Evolutionary conservation across 2,888 invertebrate species (phyloP).

Genomic region (Agrochola lychnidis): DNA sequence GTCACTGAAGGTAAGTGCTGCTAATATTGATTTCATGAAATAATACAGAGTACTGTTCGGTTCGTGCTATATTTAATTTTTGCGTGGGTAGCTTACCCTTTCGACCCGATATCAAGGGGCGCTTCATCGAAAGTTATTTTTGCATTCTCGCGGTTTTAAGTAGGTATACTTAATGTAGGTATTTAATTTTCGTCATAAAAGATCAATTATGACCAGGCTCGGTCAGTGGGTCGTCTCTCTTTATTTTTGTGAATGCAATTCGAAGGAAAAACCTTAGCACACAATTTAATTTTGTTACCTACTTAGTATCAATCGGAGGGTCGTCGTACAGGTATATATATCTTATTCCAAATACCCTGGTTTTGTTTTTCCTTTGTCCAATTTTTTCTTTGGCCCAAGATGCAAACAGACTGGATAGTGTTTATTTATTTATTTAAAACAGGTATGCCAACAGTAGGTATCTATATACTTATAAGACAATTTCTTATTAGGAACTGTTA

Average conservation of each 20-base stretch:
- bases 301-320: no score
- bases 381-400: not conserved
- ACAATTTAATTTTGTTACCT: not conserved
- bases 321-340: no score
- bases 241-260: not conserved
- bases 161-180: no score
- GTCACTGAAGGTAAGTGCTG: conserved; percentile 83
- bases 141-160: not conserved
- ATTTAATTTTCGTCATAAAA: not conserved
- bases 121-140: conserved; percentile 18
- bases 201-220: not conserved
- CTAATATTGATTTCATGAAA: conserved; percentile 53
- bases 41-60: conserved; percentile 15
- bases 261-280: not conserved
- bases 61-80: conserved; percentile 55
- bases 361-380: no score
- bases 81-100: conserved; percentile 64
- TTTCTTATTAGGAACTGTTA: no score
- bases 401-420: not conserved
- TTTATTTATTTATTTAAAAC: not conserved
- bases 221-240: no score
- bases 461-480: no score
- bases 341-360: not conserved
- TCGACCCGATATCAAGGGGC: conserved; percentile 44
- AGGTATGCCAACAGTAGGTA: not conserved